Evolutionary conservation across 1,140 invertebrate genomes (phyloP), one percentile per base, ranked within the genome.

Genomic region (Leptinotarsa texana): DNA sequence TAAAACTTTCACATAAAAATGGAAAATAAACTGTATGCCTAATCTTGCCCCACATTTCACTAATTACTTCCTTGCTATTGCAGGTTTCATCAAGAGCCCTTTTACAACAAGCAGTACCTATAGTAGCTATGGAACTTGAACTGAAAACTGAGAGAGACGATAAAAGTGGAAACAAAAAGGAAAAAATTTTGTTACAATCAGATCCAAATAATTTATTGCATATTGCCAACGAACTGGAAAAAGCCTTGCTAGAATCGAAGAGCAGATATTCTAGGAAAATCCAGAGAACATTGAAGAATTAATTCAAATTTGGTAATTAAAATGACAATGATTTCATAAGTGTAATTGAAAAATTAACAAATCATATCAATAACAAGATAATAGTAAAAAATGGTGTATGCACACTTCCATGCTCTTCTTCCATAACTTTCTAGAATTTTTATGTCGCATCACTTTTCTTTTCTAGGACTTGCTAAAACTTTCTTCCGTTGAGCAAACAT

Each of bases 401-500:
- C 13, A 66, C 15, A 66, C 15, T 24, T 8, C 21, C 27, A 66
- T 11, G 13, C 22, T 24, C n/a, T 24, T 15, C n/a, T 66, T 33
- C 22, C 11, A 22, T 18, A 21, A 33, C 15, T 66, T 8, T 66
- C 13, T 66, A 15, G 33, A n/a, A n/a, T 57, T 17, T 57, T n/a
- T 57, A n/a, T 57, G 15, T 8, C n/a, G 6, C 15, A 57, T 57
- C n/a, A 57, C 2, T 57, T 57, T 18, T 57, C 51, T 57, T 57
- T 57, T 57, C n/a, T 57, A 15, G 15, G 17, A 18, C 15, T 63
- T 49, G 63, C 74, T 17, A 97, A 85, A 68, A 95, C 90, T 86
- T 98, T 98, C 78, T 88, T 92, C 74, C 96, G 90, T 87, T 97
- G 95, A 15, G 87, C 85, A 82, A 97, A 89, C 95, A 96, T 97